These are phyloP conservation scores for Liparis tanakae DNA, from an alignment of 2,797 vertebrate genomes.

Conservation along the genomic window DNA sequence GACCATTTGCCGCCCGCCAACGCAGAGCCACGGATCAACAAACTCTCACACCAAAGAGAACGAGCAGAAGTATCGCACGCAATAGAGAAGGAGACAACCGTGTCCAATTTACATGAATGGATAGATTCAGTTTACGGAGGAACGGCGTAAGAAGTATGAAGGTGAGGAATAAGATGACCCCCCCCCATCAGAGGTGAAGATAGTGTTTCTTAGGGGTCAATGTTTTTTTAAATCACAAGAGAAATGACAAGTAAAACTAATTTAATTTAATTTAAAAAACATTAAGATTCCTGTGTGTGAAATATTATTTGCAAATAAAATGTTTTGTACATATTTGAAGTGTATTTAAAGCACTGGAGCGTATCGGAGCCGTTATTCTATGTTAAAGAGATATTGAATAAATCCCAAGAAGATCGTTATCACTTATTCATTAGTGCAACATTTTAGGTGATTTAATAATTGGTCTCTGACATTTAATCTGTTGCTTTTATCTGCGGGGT, in stretches of 20 bases:
- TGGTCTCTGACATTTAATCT: conserved; percentile 19
- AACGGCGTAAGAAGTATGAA: background rate
- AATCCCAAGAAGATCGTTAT: conserved; percentile 5
- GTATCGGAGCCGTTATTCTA: background rate
- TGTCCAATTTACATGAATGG: background rate
- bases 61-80: conserved; percentile 6
- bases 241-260: background rate
- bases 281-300: background rate
- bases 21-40: conserved; percentile 68
- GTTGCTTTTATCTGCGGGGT: conserved; percentile 11
- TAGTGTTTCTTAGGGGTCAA: background rate
- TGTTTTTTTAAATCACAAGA: background rate
- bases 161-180: background rate
- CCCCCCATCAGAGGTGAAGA: background rate
- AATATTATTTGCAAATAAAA: conserved; percentile 12
- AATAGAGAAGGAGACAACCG: conserved; percentile 1
- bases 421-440: conserved; percentile 23
- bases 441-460: conserved; percentile 23
- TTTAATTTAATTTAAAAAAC: background rate
- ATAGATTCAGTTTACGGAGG: conserved; percentile 1
- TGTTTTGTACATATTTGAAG: conserved; percentile 13
- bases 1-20: conserved; percentile 76
- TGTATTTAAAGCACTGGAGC: conserved; percentile 12
- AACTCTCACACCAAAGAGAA: conserved; percentile 49
- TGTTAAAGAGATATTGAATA: conserved; percentile 3